phyloP scores from a whole-genome alignment of 2,888 invertebrate species.

The Pachydiplax longipennis region DNA sequence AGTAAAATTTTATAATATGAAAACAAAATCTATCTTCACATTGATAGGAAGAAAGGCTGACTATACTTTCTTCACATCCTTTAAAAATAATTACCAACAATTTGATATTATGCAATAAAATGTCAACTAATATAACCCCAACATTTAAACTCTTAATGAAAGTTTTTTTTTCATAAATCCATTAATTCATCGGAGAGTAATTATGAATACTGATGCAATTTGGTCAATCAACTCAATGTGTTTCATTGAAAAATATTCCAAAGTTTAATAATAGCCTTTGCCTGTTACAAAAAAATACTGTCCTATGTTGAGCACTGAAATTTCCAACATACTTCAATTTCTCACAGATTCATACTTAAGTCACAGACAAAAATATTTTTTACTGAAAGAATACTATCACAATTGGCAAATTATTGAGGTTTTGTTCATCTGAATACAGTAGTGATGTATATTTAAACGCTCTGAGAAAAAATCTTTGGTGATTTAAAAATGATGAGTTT shows the following conservation, averaged over 20 bases:
- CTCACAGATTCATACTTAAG: neutral
- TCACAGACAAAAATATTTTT: neutral
- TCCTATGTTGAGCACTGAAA: neutral
- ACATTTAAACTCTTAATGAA: neutral
- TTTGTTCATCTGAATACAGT: no score
- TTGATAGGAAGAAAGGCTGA: no score
- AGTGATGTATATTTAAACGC: neutral
- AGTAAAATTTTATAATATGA: no score
- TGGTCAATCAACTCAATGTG: neutral
- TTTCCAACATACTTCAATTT: neutral
- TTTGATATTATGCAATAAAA: no score
- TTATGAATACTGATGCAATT: neutral
- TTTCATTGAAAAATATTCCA: neutral
- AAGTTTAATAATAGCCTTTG: neutral
- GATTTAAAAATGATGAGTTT: neutral
- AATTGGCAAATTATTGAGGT: neutral
- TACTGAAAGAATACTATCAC: neutral
- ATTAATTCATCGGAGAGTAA: neutral
- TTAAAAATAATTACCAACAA: no score
- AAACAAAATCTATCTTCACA: no score
- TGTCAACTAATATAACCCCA: neutral
- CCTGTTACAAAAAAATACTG: neutral
- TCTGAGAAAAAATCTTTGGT: neutral
- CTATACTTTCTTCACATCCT: no score
- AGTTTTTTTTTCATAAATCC: neutral